phyloP scores from a whole-genome alignment of 2,113 vertebrate genomes.

The Cettia cetti region DNA sequence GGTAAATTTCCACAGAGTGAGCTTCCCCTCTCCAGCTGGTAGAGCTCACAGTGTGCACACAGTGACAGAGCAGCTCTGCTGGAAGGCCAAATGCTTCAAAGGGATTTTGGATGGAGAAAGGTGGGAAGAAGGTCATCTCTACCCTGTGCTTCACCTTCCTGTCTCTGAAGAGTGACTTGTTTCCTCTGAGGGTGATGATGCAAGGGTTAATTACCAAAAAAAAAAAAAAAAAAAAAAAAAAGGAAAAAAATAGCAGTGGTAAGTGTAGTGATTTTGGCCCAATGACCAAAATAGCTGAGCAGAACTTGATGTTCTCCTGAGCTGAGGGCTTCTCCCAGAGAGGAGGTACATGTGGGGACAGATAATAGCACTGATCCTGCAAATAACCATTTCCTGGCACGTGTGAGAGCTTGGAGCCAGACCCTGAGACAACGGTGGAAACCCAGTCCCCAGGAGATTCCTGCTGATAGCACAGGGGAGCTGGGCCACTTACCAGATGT shows the following conservation, averaged over 20 bases:
- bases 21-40: not conserved
- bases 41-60: not conserved
- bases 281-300: not conserved
- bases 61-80: not conserved
- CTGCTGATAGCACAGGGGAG: not conserved
- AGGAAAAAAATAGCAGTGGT: not conserved
- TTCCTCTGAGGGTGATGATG: accelerated
- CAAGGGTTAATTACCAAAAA: not conserved
- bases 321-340: not conserved
- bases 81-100: not conserved
- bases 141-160: not conserved
- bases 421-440: not conserved
- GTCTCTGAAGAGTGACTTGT: not conserved
- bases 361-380: not conserved
- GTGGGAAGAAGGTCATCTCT: not conserved
- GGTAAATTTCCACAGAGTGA: not conserved
- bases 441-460: not conserved
- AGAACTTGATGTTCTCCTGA: constrained; percentile 7
- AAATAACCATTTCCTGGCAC: not conserved
- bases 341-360: not conserved
- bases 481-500: not conserved
- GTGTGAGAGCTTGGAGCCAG: not conserved
- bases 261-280: not conserved
- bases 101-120: not conserved
- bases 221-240: not conserved